Percentiles rank a stretch among this genome's conserved stretches.
phyloP scores from a whole-genome alignment of 1,140 invertebrate genomes.

The Reticulitermes speratus region DNA sequence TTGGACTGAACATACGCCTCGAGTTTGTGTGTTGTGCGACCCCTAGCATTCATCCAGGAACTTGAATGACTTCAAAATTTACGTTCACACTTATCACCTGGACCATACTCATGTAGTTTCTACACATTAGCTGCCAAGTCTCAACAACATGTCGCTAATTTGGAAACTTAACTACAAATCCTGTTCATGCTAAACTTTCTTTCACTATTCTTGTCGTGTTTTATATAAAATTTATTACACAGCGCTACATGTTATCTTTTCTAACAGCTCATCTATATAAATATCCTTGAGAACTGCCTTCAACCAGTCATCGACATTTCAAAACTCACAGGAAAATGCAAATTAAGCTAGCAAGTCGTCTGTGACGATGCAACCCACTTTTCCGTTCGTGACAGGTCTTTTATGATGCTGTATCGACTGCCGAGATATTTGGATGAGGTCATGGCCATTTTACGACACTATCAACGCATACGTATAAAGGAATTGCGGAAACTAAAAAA shows the following conservation, averaged over 20 bases:
- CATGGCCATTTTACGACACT: too few relatives aligned
- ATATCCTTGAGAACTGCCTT: background rate
- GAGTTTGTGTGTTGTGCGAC: background rate
- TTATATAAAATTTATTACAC: background rate
- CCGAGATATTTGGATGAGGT: too few relatives aligned
- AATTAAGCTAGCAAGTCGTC: too few relatives aligned
- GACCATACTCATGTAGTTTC: background rate
- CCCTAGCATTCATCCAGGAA: background rate
- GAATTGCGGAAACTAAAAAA: too few relatives aligned
- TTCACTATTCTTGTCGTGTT: background rate
- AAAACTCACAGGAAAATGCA: too few relatives aligned
- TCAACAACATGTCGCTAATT: background rate
- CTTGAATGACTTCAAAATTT: background rate
- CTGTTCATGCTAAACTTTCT: background rate
- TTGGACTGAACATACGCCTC: too few relatives aligned
- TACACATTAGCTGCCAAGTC: background rate
- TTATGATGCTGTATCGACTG: too few relatives aligned
- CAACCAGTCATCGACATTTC: too few relatives aligned
- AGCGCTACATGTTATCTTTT: background rate
- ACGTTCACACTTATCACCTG: background rate
- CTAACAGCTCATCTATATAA: background rate
- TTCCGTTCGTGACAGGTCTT: too few relatives aligned
- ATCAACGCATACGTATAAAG: too few relatives aligned
- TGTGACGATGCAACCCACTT: too few relatives aligned
- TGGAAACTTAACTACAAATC: background rate